phyloP scores from a whole-genome alignment of 2,113 vertebrate genomes.

The Carassius gibelio region DNA sequence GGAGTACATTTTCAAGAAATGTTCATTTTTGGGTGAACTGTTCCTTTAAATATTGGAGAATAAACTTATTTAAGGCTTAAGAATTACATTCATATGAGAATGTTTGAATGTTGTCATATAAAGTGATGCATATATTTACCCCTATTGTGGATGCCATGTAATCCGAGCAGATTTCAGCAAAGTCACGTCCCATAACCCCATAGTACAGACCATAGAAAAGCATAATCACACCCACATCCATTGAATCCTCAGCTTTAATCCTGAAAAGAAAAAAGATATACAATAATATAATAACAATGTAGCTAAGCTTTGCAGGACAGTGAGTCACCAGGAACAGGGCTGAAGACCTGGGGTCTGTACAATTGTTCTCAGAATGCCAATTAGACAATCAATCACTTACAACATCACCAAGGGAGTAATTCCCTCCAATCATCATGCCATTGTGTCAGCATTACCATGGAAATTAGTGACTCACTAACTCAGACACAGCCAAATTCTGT shows the following conservation, averaged over 20 bases:
- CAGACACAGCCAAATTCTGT: background rate
- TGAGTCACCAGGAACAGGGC: too few relatives aligned
- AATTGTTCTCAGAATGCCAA: background rate
- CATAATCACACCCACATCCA: constrained; percentile 74
- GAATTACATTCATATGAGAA: background rate
- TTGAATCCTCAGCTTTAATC: constrained; percentile 73
- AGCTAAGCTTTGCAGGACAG: too few relatives aligned
- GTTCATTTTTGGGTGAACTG: background rate
- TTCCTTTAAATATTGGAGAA: background rate
- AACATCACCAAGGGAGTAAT: background rate
- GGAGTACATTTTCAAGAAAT: too few relatives aligned
- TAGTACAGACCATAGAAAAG: constrained; percentile 77
- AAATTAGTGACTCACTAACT: background rate
- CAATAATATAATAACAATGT: too few relatives aligned
- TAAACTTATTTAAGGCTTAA: background rate
- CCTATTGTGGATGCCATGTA: constrained; percentile 75
- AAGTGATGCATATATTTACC: constrained; percentile 48
- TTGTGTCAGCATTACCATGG: background rate
- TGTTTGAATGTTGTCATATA: background rate
- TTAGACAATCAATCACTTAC: background rate
- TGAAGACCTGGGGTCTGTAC: background rate
- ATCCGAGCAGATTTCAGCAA: constrained; percentile 78
- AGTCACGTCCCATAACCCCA: constrained; percentile 72
- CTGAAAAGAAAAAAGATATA: constrained; percentile 50
- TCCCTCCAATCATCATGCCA: background rate